Evolutionary conservation across 2,113 vertebrate species (phyloP).

Genomic region (human (Homo sapiens)): DNA sequence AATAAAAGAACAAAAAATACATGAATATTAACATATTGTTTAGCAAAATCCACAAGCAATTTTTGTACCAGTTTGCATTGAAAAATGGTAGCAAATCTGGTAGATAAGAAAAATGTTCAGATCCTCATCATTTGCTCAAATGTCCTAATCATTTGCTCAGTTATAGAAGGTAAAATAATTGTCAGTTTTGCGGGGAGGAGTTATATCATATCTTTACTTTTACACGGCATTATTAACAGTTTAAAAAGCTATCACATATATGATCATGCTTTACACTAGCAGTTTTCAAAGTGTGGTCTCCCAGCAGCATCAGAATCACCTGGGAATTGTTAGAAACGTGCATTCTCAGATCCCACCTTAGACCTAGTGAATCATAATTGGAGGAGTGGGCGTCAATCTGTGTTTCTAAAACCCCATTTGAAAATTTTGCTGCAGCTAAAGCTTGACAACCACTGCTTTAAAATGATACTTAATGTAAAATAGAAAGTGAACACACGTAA

Average conservation of each 20-base stretch:
- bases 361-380: background rate
- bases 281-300: background rate
- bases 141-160: background rate
- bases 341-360: background rate
- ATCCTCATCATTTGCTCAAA: background rate
- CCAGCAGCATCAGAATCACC: no score
- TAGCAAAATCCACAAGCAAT: background rate
- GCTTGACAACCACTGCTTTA: background rate
- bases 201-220: background rate
- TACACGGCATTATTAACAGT: background rate
- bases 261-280: background rate
- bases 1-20: background rate
- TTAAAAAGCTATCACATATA: background rate
- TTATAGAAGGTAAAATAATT: background rate
- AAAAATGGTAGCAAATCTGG: constrained; percentile 24
- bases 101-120: background rate
- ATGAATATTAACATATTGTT: background rate
- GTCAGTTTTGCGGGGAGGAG: background rate
- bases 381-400: background rate
- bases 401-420: background rate
- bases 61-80: background rate
- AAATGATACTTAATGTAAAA: background rate
- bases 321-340: background rate
- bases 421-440: background rate
- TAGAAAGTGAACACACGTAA: background rate